Base-by-base conservation (phyloP, 2,113 vertebrate genomes). In the Phaetusa simplex region DNA sequence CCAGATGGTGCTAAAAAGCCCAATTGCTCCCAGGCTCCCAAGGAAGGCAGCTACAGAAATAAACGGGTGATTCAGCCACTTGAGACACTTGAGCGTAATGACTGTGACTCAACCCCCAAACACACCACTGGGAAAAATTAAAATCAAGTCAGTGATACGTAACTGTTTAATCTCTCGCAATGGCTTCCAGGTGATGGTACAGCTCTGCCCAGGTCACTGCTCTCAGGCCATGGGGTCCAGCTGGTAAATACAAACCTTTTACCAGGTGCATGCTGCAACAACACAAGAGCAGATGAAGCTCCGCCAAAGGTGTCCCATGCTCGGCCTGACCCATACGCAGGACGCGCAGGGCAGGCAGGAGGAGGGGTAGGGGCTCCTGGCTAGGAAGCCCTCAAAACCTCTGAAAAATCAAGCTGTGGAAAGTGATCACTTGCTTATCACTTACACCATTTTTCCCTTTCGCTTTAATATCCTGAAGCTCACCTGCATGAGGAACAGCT, bases 41-140 rank as follows among this genome's bases (percentile, higher is more conserved):
- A 11, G 72, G 70, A 69, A 93, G 65, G 90, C 90, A 90, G 88
- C 91, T 90, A 71, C 4, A 9, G 76, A 84, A 74, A 93, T 55
- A 26, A 86, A 8, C 1, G 6, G 34, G 85, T 74, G 90, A 93
- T 83, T 86, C 67, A 88, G 88, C 42, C 84, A 19, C 82, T 67
- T 14, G 76, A 71, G 93, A 73, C 62, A 26, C 58, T 20, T 5
- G 11, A 73, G 69, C 3, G 38, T 8, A 65, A 65, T 8, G 53
- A 56, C 65, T 88, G 74, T 92, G 88, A 83, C 36, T 93, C 85
- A 92, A 42, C 9, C 73, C 66, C 85, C 79, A 50, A 12, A 79
- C 73, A 38, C 8, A 1, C 19, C 53, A 7, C 11, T 2, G 55
- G 72, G 73, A 59, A 42, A 69, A 14, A 17, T 3, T 4, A 6